phyloP scores from a whole-genome alignment of 1,140 invertebrate genomes.

The Drosophila nannoptera region DNA sequence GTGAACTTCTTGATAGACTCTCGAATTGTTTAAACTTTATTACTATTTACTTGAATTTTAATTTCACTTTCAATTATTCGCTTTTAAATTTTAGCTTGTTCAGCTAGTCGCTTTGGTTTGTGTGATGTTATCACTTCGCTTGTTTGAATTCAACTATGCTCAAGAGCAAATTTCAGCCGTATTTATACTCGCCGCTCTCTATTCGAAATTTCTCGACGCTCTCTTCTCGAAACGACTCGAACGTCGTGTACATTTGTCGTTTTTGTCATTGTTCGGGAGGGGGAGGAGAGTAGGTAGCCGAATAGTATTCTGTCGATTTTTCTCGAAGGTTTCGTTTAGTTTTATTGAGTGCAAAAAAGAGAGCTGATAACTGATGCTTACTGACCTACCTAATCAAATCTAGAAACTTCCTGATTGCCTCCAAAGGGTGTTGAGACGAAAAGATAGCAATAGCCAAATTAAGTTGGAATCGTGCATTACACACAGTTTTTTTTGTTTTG shows the following conservation, averaged over 20 bases:
- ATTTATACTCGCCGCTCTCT: conserved; percentile 61
- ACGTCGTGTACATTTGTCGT: not conserved
- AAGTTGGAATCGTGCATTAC: too few relatives aligned
- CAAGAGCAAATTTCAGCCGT: conserved; percentile 42
- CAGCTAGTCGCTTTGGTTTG: conserved; percentile 48
- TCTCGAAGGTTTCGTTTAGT: conserved; percentile 2
- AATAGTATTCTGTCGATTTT: not conserved
- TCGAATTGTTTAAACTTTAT: not conserved
- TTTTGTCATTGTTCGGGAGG: not conserved
- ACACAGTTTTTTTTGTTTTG: conserved; percentile 81
- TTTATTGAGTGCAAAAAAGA: not conserved
- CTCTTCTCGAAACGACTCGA: conserved; percentile 43
- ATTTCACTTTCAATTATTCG: conserved; percentile 23
- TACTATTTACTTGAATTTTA: conserved; percentile 12
- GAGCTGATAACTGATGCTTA: not conserved
- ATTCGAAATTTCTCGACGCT: conserved; percentile 51
- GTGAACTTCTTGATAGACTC: not conserved
- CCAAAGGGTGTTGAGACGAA: too few relatives aligned
- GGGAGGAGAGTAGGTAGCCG: conserved; percentile 9
- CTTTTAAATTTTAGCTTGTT: conserved; percentile 36
- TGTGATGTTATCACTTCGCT: conserved; percentile 59
- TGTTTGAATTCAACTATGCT: conserved; percentile 59
- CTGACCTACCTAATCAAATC: conserved; percentile 81
- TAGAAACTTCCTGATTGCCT: too few relatives aligned
- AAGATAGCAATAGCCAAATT: too few relatives aligned